Base-by-base conservation (phyloP, 2,113 vertebrate genomes). In the Columbina picui region DNA sequence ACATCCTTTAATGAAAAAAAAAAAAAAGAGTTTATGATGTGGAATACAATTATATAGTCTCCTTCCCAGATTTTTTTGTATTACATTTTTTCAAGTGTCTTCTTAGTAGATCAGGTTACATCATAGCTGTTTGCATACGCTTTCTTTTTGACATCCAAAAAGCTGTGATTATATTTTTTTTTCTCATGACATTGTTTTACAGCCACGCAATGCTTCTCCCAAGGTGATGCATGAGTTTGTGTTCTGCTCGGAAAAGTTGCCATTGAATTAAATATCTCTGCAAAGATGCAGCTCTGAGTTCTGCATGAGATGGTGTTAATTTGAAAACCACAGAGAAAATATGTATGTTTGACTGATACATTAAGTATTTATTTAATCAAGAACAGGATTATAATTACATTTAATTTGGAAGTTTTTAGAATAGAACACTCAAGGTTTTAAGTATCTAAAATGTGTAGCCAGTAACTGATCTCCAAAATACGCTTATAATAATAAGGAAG, bases 311-410 rank as follows among this genome's bases (percentile, higher is more conserved):
- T 27, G n/a, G 10, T 73, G 34, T 70, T 94, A n/a, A 59, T 90
- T 69, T 90, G 83, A 88, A 88, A 96, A 90, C 70, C 23, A 65
- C 21, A 73, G 52, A 84, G 67, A 47, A 94, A 96, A 83, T 41
- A 65, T 39, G 7, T 29, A 18, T 73, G 45, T 90, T 88, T 60
- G 29, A 47, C 87, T 95, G 64, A 63, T 77, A 50, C 12, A 39
- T 83, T 59, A 90, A 85, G 41, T 82, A 53, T 43, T 80, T 80
- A 29, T 1, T 93, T 90, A 86, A 74, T 96, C 82, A 92, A 70
- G 82, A 78, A 91, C 7, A 8, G 68, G n/a, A 43, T 57, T 45
- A 15, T 84, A 84, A 82, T 94, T 39, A 75, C 4, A 21, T 92
- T 78, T 92, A 36, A 85, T 70, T 76, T 59, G 10, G 18, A 91